A percentile compares a stretch with the other conserved stretches of the same genome.
Evolutionary conservation across 2,797 vertebrate genomes (phyloP).

Genomic region (Lutjanus argentimaculatus): DNA sequence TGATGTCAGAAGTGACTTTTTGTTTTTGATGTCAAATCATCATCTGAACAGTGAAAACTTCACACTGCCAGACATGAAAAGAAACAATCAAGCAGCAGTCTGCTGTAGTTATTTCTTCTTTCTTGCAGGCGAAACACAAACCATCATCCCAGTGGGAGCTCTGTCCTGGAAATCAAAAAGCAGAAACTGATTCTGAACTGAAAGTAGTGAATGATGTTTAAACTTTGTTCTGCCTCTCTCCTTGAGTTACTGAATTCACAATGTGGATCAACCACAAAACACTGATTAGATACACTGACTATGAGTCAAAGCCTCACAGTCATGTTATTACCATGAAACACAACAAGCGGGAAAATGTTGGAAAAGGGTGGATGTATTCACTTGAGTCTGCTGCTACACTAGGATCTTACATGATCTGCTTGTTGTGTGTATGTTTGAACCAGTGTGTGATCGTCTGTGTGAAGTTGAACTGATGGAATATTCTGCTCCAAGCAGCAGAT

Average conservation of each 20-base stretch:
- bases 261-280: no score
- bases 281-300: background rate
- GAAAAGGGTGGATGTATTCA: background rate
- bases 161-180: slow-evolving; percentile 4
- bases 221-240: background rate
- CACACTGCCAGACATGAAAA: no score
- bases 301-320: no score
- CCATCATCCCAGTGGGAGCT: slow-evolving; percentile 1
- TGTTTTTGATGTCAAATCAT: slow-evolving; percentile 1
- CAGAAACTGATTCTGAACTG: background rate
- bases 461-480: no score
- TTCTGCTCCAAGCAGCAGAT: no score
- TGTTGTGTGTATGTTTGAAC: no score
- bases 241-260: no score
- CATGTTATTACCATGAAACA: background rate
- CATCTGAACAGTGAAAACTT: background rate
- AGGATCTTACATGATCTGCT: no score
- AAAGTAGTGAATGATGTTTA: background rate
- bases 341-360: background rate
- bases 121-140: background rate
- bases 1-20: background rate
- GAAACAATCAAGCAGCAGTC: no score
- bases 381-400: no score
- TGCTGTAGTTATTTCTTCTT: background rate
- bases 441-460: no score